Evolutionary conservation across 2,797 vertebrate genomes (phyloP), one percentile per base, ranked within the genome.

Genomic region (Enteromius thamalakanensis): DNA sequence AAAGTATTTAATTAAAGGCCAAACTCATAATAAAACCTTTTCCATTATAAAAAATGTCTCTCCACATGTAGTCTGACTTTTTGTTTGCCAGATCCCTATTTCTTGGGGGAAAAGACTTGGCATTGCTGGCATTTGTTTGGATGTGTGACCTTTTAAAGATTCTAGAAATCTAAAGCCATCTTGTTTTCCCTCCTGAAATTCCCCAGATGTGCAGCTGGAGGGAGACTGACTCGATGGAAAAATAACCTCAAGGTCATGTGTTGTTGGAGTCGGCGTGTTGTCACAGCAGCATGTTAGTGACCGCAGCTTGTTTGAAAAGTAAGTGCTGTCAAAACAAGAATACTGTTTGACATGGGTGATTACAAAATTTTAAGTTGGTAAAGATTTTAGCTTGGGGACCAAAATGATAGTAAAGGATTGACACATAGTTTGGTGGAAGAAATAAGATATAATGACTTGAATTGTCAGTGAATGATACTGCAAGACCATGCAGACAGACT

Each of bases 71-170:
- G 65, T 58, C 40, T 37, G 51, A 80, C 49, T 77, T 67, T 81
- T 62, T 82, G 70, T 90, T 91, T 88, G 87, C 88, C 90, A 70
- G 84, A 90, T 89, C 89, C 88, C 91, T 92, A 90, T 90, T 91
- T 88, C 90, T 91, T 21, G 55, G 78, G 87, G 89, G 85, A 87
- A 91, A 93, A 89, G 90, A 87, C 90, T 92, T 95, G 95, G 92
- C 94, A 92, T 90, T 90, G 93, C 89, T 95, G 94, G 93, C 94
- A 95, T 95, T 95, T 95, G 93, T 95, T 93, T 92, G 91, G 89
- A 93, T 91, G 91, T 91, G 90, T 95, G 95, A 95, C 95, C 95
- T 95, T 95, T 95, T 94, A 93, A 93, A 92, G 93, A 92, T 93
- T 92, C 91, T 90, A 91, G 91, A 93, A 94, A 93, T 93, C 91